Evolutionary conservation across 2,797 vertebrate species (phyloP).

Genomic region (Lacerta agilis): DNA sequence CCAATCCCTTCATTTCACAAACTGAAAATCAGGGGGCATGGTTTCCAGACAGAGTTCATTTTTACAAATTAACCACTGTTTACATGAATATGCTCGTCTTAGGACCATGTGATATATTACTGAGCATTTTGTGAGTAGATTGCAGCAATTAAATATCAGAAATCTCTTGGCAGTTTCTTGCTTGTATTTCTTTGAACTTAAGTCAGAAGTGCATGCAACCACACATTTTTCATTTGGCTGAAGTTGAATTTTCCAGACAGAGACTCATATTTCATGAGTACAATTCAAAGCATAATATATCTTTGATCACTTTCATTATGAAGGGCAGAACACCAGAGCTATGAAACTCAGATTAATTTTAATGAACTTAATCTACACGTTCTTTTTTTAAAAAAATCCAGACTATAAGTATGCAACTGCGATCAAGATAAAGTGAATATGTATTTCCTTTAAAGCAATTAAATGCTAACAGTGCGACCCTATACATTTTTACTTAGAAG

Average conservation of each 20-base stretch:
- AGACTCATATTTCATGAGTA: constrained; percentile 46
- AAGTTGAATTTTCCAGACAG: constrained; percentile 52
- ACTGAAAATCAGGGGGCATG: not conserved
- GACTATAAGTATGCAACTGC: not conserved
- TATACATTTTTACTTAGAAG: not conserved
- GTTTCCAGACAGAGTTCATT: not conserved
- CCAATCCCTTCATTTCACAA: not conserved
- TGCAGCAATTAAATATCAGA: constrained; percentile 31
- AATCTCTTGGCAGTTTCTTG: constrained; percentile 28
- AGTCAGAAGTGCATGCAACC: constrained; percentile 46
- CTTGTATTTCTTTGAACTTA: constrained; percentile 46
- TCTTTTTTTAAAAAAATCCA: not conserved
- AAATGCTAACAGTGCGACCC: not conserved
- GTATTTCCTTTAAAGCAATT: not conserved
- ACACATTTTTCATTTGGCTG: constrained; percentile 45
- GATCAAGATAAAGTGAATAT: not conserved
- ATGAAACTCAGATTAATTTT: constrained; percentile 43
- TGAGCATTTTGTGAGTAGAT: constrained; percentile 12
- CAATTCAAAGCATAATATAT: constrained; percentile 51
- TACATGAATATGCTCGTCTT: not conserved
- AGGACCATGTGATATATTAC: not conserved
- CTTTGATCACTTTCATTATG: constrained; percentile 51
- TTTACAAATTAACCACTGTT: not conserved
- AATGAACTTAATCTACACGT: not conserved
- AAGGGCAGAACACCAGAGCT: constrained; percentile 31